Evolutionary conservation across 2,797 vertebrate genomes (phyloP), one percentile per base, ranked within the genome.

Genomic region (Avahi laniger): DNA sequence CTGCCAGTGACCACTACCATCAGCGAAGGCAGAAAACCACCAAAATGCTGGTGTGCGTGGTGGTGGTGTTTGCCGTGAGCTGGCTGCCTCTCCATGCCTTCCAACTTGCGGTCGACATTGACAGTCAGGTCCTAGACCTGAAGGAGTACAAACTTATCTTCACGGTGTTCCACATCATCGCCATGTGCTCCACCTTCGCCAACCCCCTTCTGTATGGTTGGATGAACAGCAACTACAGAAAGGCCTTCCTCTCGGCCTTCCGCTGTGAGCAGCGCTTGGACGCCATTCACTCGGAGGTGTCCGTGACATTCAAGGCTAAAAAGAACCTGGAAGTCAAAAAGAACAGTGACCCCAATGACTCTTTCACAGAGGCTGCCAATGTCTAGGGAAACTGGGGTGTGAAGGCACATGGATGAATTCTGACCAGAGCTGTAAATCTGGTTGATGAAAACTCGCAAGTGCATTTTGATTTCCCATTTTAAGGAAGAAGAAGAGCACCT

Each of bases 171-270:
- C 99, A 99, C 2, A 99, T 99, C 35, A 97, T 99, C 15, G 99
- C 99, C 13, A 99, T 99, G 99, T 99, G 99, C 97, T 99, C 99
- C 0, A 99, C 99, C 0, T 99, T 99, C 73, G 99, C 99, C 97
- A 99, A 99, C 95, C 99, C 99, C 30, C 99, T 99, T 69, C 99
- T 99, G 63, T 99, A 99, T 0, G 99, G 99, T 73, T 99, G 99
- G 99, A 99, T 99, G 99, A 99, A 99, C 98, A 99, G 98, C 97
- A 99, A 99, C 98, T 99, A 99, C 98, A 98, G 99, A 96, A 98
- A 98, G 17, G 99, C 99, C 17, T 99, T 99, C 97, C 96, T 99
- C 65, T 99, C 99, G 0, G 99, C 99, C 83, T 99, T 99, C 94
- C 98, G 99, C 95, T 99, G 99, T 1, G 98, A 98, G 46, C 97